phyloP scores from a whole-genome alignment of 1,140 invertebrate species.

The Pachypsylla venusta region DNA sequence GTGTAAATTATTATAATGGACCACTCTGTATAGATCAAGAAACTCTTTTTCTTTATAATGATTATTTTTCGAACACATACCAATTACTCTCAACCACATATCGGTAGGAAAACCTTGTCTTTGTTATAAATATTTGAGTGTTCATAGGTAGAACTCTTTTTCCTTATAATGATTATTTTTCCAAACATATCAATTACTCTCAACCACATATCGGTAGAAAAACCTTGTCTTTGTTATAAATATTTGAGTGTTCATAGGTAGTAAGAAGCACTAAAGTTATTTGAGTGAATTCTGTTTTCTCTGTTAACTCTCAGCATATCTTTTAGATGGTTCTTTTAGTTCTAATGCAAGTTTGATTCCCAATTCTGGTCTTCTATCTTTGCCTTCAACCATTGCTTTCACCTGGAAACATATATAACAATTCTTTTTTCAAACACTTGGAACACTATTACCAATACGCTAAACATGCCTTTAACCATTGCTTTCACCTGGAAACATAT shows the following conservation, averaged over 20 bases:
- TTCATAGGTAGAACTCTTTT: neutral
- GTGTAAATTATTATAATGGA: no score
- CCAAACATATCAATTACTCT: neutral
- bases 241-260: neutral
- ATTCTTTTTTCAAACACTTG: neutral
- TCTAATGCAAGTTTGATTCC: constrained; percentile 76
- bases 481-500: constrained; percentile 44
- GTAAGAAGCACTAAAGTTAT: neutral
- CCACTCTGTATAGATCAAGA: no score
- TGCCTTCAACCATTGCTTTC: constrained; percentile 66
- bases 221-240: neutral
- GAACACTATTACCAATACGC: neutral
- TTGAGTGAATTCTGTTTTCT: no score
- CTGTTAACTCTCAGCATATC: neutral
- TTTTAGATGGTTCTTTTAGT: constrained; percentile 39
- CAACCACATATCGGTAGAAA: neutral
- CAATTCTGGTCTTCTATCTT: constrained; percentile 67
- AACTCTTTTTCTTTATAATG: neutral
- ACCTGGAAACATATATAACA: constrained; percentile 37
- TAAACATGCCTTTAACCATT: constrained; percentile 57
- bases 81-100: neutral
- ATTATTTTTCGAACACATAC: neutral
- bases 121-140: neutral
- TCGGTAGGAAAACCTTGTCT: neutral
- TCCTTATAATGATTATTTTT: neutral